Evolutionary conservation across 1,140 invertebrate species (phyloP).

Genomic region (Hycleus phaleratus): DNA sequence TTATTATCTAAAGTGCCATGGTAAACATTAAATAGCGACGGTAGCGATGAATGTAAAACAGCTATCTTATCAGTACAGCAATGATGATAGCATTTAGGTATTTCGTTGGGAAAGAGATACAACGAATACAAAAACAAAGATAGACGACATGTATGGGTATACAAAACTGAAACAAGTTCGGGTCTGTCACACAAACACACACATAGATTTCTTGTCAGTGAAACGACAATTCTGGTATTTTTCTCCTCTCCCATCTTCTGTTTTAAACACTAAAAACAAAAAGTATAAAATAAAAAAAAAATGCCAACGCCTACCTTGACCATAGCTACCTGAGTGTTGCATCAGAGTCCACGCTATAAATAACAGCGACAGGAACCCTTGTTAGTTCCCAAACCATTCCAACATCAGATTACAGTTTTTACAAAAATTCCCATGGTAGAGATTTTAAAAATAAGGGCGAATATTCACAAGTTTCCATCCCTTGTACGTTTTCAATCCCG

Average conservation of each 20-base stretch:
- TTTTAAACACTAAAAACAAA: slow-evolving; percentile 22
- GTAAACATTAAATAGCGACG: slow-evolving; percentile 32
- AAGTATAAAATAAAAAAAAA: slow-evolving; percentile 20
- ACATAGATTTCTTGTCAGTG: too few species aligned
- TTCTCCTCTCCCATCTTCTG: neutral
- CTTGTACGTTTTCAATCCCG: slow-evolving; percentile 14
- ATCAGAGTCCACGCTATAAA: slow-evolving; percentile 33
- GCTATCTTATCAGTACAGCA: slow-evolving; percentile 33
- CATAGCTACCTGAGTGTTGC: slow-evolving; percentile 38
- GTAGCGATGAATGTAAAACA: slow-evolving; percentile 32
- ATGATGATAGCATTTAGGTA: slow-evolving; percentile 34
- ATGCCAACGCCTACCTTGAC: slow-evolving; percentile 35
- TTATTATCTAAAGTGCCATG: slow-evolving; percentile 31
- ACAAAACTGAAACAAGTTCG: slow-evolving; percentile 21
- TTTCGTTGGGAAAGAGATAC: neutral
- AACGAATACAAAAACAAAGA: slow-evolving; percentile 16
- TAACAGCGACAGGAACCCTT: slow-evolving; percentile 37
- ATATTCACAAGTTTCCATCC: neutral
- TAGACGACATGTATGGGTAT: slow-evolving; percentile 29
- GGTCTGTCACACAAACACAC: too few species aligned
- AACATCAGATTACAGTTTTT: slow-evolving; percentile 33
- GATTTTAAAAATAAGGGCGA: neutral
- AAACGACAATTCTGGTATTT: too few species aligned
- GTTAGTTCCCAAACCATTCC: slow-evolving; percentile 27
- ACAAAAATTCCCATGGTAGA: neutral